Conservation (phyloP, 2,113 vertebrate genomes). For the Pelvicachromis taeniatus region DNA sequence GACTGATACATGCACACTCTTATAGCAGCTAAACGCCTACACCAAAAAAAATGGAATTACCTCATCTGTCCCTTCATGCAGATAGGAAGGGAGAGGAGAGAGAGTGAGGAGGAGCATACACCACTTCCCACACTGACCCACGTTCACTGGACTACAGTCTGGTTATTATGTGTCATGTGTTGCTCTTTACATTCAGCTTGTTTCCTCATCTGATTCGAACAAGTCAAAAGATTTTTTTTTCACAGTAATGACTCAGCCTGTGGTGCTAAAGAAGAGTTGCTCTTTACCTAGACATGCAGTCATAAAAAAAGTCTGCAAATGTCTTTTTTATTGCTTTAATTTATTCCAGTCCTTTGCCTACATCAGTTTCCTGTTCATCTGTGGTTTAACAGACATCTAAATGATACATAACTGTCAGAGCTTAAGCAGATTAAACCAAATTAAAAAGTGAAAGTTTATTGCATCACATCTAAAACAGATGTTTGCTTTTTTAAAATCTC, state of each 20-base stretch:
- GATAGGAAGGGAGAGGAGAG: neutral
- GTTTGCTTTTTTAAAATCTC: neutral
- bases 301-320: neutral
- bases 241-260: neutral
- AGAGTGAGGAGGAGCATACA: neutral
- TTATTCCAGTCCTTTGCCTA: neutral
- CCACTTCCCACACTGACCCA: neutral
- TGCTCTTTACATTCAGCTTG: neutral
- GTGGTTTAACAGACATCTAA: neutral
- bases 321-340: neutral
- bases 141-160: neutral
- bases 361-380: neutral
- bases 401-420: neutral
- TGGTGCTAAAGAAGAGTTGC: neutral
- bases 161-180: neutral
- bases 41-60: neutral
- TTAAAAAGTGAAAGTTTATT: neutral
- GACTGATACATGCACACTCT: neutral
- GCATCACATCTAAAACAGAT: neutral
- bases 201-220: neutral
- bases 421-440: neutral
- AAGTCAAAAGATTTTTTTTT: neutral
- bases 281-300: neutral
- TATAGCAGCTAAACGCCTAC: slow-evolving; percentile 12
- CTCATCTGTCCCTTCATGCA: neutral